Base-by-base conservation (phyloP, 2,888 invertebrate species). In the Limnephilus rhombicus region DNA sequence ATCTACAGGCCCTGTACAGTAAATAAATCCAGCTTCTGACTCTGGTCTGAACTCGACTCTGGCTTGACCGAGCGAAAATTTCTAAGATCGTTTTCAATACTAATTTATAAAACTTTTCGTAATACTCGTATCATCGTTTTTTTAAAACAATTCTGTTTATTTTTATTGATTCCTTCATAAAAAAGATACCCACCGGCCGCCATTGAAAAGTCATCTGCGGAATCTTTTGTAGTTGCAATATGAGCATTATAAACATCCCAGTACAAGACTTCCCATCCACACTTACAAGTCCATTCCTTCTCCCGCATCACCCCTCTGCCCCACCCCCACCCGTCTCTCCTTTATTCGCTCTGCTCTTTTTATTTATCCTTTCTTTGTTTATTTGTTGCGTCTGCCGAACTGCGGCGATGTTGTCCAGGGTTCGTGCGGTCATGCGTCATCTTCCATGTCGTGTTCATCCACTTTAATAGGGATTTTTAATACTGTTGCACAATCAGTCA, bases 151-250 rank as follows among this genome's bases (percentile, higher is more conserved):
- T 37, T 37, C 37, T 37, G 37, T 37, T 37, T 37, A 37, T 37
- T 37, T 37, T 37, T 37, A 37, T 37, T 37, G 68, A 2, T 68
- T 24, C 24, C 15, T 49, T 29, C 2, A 7, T 7, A 68, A 68
- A 68, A 68, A 68, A 24, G n/a, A 68, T 7, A 9, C 2, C 53
- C 83, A 85, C 89, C 68, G 18, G 82, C n/a, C 90, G 86, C 80
- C 92, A 29, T 87, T 92, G 91, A 49, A 15, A 31, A 83, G 80
- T 85, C 81, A 87, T 87, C 85, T 45, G 92, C 91, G 90, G 91
- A 92, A 91, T 90, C 90, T 92, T 91, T 92, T 92, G 91, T 91
- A 92, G 91, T 92, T 92, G 92, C 92, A 91, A 86, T 91, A 92
- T 90, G 91, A 92, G 85, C 92, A 92, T 92, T 92, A 92, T 92